Evolutionary conservation across 2,797 vertebrate species (phyloP).

Genomic region (Lepus oiostolus): DNA sequence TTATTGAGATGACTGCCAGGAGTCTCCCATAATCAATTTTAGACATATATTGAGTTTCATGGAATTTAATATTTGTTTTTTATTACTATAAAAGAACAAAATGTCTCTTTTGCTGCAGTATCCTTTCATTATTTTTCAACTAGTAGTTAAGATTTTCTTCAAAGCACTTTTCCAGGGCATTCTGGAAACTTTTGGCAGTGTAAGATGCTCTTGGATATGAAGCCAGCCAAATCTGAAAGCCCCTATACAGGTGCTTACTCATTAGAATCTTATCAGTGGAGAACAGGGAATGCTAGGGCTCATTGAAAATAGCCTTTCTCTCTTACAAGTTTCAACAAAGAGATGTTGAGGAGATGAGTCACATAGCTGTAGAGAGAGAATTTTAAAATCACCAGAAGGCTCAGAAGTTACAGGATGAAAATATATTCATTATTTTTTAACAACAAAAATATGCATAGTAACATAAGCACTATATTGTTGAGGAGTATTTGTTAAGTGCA

Average conservation of each 20-base stretch:
- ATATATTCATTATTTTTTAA: conserved; percentile 49
- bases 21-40: not conserved
- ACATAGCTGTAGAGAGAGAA: conserved; percentile 26
- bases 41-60: not conserved
- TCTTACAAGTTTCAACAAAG: conserved; percentile 38
- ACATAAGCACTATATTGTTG: not conserved
- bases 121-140: not conserved
- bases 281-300: conserved; percentile 1
- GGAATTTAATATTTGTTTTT: not conserved
- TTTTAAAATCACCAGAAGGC: not conserved
- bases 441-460: not conserved
- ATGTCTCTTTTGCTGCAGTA: conserved; percentile 40
- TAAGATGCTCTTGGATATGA: conserved; percentile 11
- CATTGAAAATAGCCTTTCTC: conserved; percentile 67
- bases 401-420: not conserved
- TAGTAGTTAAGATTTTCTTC: conserved; percentile 4
- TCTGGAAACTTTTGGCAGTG: not conserved
- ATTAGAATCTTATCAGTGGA: conserved; percentile 67
- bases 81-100: conserved; percentile 1
- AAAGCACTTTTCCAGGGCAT: not conserved
- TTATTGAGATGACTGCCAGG: not conserved
- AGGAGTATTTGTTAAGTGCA: not conserved
- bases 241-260: not conserved
- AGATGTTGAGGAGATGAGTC: conserved; percentile 56
- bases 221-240: not conserved